phyloP scores from a whole-genome alignment of 2,113 vertebrate species.

The Microcebus jonahi region DNA sequence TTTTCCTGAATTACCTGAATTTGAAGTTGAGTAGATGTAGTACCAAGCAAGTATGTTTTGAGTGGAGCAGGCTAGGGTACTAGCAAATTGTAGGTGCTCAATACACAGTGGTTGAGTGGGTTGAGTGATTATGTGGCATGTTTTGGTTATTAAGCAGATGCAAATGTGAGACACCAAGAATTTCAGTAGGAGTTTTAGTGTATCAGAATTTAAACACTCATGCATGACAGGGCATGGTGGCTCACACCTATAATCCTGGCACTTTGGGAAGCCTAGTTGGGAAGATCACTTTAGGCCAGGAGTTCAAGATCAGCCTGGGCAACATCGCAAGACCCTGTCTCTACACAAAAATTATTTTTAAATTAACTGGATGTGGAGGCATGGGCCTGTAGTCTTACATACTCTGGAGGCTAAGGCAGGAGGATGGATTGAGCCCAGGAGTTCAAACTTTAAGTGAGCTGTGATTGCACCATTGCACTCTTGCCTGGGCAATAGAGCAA shows the following conservation, averaged over 20 bases:
- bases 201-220: background rate
- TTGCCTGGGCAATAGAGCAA: too few relatives aligned
- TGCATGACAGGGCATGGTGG: background rate
- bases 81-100: background rate
- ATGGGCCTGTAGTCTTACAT: too few relatives aligned
- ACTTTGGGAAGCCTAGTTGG: too few relatives aligned
- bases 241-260: too few relatives aligned
- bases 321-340: too few relatives aligned
- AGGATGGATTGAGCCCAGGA: too few relatives aligned
- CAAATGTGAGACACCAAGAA: background rate
- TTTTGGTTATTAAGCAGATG: background rate
- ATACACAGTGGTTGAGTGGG: background rate
- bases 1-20: background rate
- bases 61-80: background rate
- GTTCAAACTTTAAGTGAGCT: too few relatives aligned
- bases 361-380: background rate
- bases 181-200: background rate
- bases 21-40: background rate
- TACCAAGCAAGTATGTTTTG: background rate
- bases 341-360: too few relatives aligned
- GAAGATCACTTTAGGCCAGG: too few relatives aligned
- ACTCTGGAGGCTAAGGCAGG: too few relatives aligned
- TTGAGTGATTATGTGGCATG: background rate
- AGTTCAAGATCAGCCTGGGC: too few relatives aligned
- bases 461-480: too few relatives aligned